Percentiles rank a stretch among this genome's conserved stretches.
phyloP scores from a whole-genome alignment of 2,888 invertebrate species.

The Elaeidobius kamerunicus region DNA sequence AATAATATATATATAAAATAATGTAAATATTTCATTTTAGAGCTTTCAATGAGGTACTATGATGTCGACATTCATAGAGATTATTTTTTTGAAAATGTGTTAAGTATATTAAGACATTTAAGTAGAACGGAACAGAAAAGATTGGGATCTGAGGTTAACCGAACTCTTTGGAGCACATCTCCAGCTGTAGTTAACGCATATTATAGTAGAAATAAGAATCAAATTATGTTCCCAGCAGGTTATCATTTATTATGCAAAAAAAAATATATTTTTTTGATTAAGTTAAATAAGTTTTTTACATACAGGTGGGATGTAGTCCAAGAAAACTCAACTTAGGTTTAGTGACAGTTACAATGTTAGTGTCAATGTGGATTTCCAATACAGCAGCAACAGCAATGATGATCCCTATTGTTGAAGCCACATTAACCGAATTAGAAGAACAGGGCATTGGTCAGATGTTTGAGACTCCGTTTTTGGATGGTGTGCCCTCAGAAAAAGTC shows the following conservation, averaged over 20 bases:
- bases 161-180: constrained; percentile 78
- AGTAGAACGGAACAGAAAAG: constrained; percentile 70
- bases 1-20: neutral
- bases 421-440: constrained; percentile 75
- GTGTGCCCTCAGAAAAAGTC: no score
- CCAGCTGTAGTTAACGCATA: constrained; percentile 94
- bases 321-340: constrained; percentile 61
- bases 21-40: constrained; percentile 15
- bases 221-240: constrained; percentile 76
- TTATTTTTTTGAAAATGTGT: constrained; percentile 77
- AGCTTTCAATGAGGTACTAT: constrained; percentile 61
- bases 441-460: constrained; percentile 67
- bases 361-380: constrained; percentile 97
- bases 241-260: no score
- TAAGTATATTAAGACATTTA: constrained; percentile 69
- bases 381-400: constrained; percentile 93
- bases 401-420: constrained; percentile 88
- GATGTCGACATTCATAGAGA: constrained; percentile 73
- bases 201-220: constrained; percentile 92
- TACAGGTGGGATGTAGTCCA: neutral
- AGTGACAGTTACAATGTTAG: constrained; percentile 50
- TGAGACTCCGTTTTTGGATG: constrained; percentile 50
- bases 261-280: neutral
- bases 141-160: constrained; percentile 70
- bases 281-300: neutral